Conservation (phyloP, 2,113 vertebrate genomes). For the Gorsachius goisagi region DNA sequence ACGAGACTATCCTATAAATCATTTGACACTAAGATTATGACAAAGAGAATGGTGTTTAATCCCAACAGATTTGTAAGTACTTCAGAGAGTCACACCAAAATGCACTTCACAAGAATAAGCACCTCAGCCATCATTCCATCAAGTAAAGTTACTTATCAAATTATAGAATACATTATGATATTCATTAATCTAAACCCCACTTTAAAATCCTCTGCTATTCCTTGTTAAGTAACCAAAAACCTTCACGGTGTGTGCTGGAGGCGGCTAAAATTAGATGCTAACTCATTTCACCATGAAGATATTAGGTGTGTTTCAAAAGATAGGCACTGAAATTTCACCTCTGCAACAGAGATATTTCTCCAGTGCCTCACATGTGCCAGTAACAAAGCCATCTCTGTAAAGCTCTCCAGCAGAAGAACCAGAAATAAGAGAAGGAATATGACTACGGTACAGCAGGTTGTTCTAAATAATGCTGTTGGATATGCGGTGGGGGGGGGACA, state of each 20-base stretch:
- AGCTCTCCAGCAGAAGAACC: neutral
- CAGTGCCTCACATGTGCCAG: neutral
- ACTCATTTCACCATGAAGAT: neutral
- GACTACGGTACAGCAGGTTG: neutral
- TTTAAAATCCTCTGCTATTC: neutral
- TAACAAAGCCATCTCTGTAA: neutral
- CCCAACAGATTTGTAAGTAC: neutral
- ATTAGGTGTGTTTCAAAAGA: neutral
- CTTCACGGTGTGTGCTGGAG: neutral
- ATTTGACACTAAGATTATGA: neutral
- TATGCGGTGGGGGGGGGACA: accelerated
- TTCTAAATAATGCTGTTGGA: neutral
- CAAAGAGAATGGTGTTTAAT: neutral
- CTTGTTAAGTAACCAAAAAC: neutral
- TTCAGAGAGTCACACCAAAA: neutral
- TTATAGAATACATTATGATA: neutral
- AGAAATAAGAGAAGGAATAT: neutral
- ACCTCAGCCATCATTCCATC: neutral
- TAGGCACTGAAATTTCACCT: neutral
- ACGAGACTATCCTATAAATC: neutral
- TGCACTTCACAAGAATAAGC: neutral
- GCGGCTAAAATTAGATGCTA: neutral
- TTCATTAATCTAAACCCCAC: neutral
- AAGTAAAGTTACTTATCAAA: neutral
- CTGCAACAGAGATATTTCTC: neutral